Percentiles rank a stretch among this genome's conserved stretches.
Evolutionary conservation across 2,113 vertebrate species (phyloP).

Genomic region (Gymnogyps californianus): DNA sequence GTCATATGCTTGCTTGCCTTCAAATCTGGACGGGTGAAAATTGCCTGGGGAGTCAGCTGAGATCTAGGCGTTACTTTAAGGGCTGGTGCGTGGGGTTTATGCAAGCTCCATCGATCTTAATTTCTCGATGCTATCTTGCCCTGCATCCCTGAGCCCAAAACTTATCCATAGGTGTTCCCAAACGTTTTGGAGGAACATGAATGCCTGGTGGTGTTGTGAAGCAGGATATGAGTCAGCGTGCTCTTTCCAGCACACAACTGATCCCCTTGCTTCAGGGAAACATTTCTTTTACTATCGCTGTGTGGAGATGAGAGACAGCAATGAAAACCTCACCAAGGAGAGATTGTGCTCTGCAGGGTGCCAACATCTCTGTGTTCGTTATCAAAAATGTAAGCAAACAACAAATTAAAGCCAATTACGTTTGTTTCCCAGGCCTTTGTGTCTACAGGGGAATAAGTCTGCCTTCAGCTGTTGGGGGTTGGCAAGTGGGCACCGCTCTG

Average conservation of each 20-base stretch:
- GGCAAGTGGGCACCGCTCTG: background rate
- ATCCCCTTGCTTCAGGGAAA: too few relatives aligned
- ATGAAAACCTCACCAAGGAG: background rate
- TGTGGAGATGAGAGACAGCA: background rate
- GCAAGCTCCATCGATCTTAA: too few relatives aligned
- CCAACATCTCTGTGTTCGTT: background rate
- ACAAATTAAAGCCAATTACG: background rate
- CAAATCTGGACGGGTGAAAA: background rate
- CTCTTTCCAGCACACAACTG: background rate
- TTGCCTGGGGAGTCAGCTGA: background rate
- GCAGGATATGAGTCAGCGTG: background rate
- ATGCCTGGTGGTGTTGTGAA: background rate
- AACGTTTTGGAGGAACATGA: background rate
- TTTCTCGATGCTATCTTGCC: fast-evolving
- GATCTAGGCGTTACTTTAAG: too few relatives aligned
- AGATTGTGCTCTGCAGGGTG: background rate
- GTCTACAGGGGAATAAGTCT: background rate
- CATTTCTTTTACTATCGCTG: background rate
- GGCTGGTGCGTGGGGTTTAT: fast-evolving
- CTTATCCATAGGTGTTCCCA: background rate
- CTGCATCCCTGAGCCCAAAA: background rate
- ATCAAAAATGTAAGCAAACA: background rate
- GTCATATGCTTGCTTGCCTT: fast-evolving
- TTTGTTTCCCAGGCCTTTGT: background rate
- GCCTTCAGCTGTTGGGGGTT: background rate